Percentiles rank a stretch among this genome's conserved stretches.
These are phyloP conservation scores for Drosophila eugracilis DNA, from an alignment of 1,140 invertebrate genomes.

Conservation along the genomic window DNA sequence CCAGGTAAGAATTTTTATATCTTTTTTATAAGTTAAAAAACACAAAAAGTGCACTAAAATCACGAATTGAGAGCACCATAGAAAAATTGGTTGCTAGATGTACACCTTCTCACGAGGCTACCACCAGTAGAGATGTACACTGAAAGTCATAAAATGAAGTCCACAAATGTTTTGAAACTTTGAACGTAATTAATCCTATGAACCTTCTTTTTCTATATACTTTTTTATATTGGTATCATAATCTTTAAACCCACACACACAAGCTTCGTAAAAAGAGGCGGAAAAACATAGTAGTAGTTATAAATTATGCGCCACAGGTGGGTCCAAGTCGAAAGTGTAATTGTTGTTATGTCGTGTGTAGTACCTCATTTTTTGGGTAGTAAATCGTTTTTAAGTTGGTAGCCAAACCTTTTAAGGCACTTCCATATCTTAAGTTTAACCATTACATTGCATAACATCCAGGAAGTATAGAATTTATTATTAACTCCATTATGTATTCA, in stretches of 20 bases:
- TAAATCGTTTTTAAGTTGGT: constrained; percentile 40
- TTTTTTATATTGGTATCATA: constrained; percentile 69
- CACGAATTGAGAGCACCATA: constrained; percentile 53
- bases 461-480: not conserved
- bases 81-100: constrained; percentile 64
- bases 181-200: constrained; percentile 68
- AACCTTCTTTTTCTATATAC: constrained; percentile 73
- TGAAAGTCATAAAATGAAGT: constrained; percentile 4
- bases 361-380: constrained; percentile 41
- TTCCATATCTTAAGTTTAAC: constrained; percentile 52
- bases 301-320: constrained; percentile 85
- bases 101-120: constrained; percentile 55
- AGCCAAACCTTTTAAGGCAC: constrained; percentile 38
- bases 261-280: constrained; percentile 85
- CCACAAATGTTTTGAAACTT: constrained; percentile 23
- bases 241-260: constrained; percentile 52
- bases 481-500: constrained; percentile 6
- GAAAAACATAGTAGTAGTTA: constrained; percentile 85
- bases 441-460: constrained; percentile 30
- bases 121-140: constrained; percentile 64
- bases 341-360: constrained; percentile 30
- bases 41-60: constrained; percentile 50
- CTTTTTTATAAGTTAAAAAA: not conserved
- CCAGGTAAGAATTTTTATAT: constrained; percentile 90
- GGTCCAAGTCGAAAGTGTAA: constrained; percentile 50